Conservation (phyloP, 2,888 invertebrate species). For the Drosophila trichaetosa region DNA sequence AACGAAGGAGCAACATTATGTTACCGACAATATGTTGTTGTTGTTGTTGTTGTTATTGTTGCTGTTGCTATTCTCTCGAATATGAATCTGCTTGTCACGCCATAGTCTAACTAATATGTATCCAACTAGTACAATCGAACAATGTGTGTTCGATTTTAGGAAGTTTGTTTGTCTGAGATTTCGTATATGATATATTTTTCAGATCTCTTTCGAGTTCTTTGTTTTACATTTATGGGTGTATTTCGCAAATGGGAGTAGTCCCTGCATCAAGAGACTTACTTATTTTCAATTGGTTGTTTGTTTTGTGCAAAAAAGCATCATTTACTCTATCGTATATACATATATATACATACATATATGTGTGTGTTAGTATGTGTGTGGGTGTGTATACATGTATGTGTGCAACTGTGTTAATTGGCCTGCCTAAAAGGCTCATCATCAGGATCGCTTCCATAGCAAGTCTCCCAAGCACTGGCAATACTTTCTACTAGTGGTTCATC, state of each 20-base stretch:
- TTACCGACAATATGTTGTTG: constrained; percentile 24
- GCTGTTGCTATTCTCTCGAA: constrained; percentile 5
- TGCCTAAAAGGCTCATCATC: constrained; percentile 26
- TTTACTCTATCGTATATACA: constrained; percentile 62
- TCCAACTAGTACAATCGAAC: constrained; percentile 41
- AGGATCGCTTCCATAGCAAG: not conserved
- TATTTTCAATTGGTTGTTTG: constrained; percentile 8
- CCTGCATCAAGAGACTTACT: constrained; percentile 26
- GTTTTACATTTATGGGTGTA: constrained; percentile 20
- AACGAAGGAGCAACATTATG: constrained; percentile 41
- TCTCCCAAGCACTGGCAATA: constrained; percentile 34
- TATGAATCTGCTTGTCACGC: constrained; percentile 40
- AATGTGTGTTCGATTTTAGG: constrained; percentile 30
- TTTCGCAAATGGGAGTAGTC: constrained; percentile 28
- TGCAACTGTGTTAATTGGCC: constrained; percentile 41
- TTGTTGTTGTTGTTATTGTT: constrained; percentile 2
- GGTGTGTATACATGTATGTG: constrained; percentile 8
- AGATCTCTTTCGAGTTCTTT: constrained; percentile 21
- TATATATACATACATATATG: constrained; percentile 57
- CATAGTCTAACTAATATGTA: constrained; percentile 55
- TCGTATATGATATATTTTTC: constrained; percentile 24
- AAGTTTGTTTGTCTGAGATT: constrained; percentile 36
- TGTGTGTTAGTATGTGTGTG: constrained; percentile 13
- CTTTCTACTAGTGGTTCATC: constrained; percentile 42
- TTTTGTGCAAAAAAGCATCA: constrained; percentile 49